Conservation (phyloP, 2,888 invertebrate genomes). For the Sclerodermus sp. region DNA sequence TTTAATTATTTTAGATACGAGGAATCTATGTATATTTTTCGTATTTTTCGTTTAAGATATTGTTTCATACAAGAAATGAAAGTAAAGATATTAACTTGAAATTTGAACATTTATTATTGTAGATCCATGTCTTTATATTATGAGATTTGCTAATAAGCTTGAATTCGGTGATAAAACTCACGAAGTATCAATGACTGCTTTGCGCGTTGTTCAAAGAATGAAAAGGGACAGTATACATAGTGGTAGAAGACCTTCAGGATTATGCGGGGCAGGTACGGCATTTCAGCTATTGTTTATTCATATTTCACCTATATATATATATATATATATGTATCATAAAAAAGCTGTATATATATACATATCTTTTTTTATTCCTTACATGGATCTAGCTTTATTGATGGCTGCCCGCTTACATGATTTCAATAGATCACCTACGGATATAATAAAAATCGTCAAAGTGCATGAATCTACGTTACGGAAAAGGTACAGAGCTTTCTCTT, state of each 20-base stretch:
- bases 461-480: constrained; percentile 92
- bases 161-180: constrained; percentile 92
- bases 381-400: constrained; percentile 83
- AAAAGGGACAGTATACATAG: constrained; percentile 97
- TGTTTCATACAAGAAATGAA: no score
- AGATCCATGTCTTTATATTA: constrained; percentile 95
- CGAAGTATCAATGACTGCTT: constrained; percentile 92
- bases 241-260: constrained; percentile 92
- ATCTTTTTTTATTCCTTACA: constrained; percentile 23
- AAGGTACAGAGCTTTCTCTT: constrained; percentile 60
- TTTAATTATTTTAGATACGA: no score
- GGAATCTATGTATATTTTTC: neutral
- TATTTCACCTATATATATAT: neutral
- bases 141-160: constrained; percentile 90
- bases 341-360: constrained; percentile 2
- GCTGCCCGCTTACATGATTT: constrained; percentile 93
- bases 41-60: neutral
- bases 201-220: constrained; percentile 94
- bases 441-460: constrained; percentile 93
- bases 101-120: constrained; percentile 40
- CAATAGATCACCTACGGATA: constrained; percentile 80
- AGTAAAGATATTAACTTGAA: no score
- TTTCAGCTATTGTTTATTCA: neutral
- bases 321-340: neutral
- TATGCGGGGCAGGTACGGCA: constrained; percentile 98